Evolutionary conservation across 2,888 invertebrate species (phyloP).

Genomic region (Sinhomidia bicolor): DNA sequence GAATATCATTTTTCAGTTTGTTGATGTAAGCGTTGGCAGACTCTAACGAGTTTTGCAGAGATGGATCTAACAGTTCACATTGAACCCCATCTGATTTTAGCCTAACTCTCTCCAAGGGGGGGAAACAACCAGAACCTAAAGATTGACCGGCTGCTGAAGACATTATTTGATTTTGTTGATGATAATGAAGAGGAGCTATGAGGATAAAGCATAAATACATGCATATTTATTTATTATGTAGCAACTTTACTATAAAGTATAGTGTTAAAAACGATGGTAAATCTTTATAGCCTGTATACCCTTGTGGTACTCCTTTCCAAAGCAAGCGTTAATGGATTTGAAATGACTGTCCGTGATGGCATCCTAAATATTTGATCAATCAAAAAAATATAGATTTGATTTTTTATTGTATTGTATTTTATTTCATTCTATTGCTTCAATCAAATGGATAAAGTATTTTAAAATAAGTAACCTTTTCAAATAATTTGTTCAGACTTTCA

Average conservation of each 20-base stretch:
- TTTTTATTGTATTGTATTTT: no score
- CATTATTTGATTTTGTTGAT: neutral
- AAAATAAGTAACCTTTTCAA: slow-evolving; percentile 63
- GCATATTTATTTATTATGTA: no score
- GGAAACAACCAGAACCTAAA: neutral
- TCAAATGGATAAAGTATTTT: no score
- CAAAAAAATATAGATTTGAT: no score
- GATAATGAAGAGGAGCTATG: neutral
- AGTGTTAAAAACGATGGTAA: no score
- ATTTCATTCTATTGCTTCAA: no score
- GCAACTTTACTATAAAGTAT: no score
- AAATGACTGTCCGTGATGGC: slow-evolving; percentile 19
- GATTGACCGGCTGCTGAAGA: neutral
- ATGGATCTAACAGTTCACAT: slow-evolving; percentile 61
- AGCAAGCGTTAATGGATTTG: neutral
- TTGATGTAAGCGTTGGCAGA: slow-evolving; percentile 58
- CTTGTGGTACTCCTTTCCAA: slow-evolving; percentile 1
- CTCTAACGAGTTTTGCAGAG: slow-evolving; percentile 42
- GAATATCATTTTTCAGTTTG: slow-evolving; percentile 58
- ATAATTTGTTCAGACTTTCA: slow-evolving; percentile 63
- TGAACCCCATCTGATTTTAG: slow-evolving; percentile 58
- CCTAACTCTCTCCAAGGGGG: slow-evolving; percentile 26
- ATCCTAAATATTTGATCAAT: no score
- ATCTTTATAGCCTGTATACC: no score
- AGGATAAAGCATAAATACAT: neutral